A percentile compares a stretch with the other conserved stretches of the same genome.
Evolutionary conservation across 2,888 invertebrate genomes (phyloP).

Genomic region (Aleiodes leptofemur): DNA sequence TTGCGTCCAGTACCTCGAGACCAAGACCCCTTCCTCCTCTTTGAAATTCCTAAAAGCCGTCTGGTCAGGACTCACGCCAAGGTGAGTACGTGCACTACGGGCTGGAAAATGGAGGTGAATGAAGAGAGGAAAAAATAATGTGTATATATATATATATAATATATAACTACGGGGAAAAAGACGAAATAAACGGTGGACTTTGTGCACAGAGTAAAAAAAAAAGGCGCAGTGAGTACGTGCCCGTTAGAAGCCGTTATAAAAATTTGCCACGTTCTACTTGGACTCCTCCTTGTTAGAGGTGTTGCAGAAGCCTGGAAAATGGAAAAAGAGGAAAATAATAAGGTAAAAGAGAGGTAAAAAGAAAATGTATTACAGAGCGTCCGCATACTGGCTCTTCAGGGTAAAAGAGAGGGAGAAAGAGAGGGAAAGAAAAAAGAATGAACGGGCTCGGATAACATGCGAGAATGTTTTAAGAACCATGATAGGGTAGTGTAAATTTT

Average conservation of each 20-base stretch:
- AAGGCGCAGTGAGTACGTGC: conserved; percentile 41
- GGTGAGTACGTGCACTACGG: conserved; percentile 52
- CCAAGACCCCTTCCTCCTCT: conserved; percentile 53
- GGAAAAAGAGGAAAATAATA: conserved; percentile 35
- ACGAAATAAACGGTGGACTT: conserved; percentile 17
- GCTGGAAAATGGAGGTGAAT: conserved; percentile 49
- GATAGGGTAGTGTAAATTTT: conserved; percentile 38
- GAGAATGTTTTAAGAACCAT: conserved; percentile 25
- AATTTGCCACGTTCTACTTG: conserved; percentile 40
- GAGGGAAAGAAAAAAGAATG: neutral
- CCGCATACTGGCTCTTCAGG: neutral
- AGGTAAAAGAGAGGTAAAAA: conserved; percentile 43
- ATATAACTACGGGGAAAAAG: conserved; percentile 27
- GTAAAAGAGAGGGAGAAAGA: neutral
- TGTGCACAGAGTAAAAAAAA: conserved; percentile 19
- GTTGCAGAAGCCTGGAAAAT: conserved; percentile 31
- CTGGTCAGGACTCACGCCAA: conserved; percentile 51
- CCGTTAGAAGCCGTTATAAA: conserved; percentile 44
- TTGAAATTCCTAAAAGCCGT: conserved; percentile 70
- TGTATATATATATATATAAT: conserved; percentile 29
- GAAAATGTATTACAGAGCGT: conserved; percentile 41
- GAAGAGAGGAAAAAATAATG: conserved; percentile 44
- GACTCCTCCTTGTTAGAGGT: conserved; percentile 26
- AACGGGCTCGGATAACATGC: conserved; percentile 23
- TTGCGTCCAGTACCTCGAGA: conserved; percentile 12